Evolutionary conservation across 2,113 vertebrate species (phyloP).

Genomic region (Crotophaga sulcirostris): DNA sequence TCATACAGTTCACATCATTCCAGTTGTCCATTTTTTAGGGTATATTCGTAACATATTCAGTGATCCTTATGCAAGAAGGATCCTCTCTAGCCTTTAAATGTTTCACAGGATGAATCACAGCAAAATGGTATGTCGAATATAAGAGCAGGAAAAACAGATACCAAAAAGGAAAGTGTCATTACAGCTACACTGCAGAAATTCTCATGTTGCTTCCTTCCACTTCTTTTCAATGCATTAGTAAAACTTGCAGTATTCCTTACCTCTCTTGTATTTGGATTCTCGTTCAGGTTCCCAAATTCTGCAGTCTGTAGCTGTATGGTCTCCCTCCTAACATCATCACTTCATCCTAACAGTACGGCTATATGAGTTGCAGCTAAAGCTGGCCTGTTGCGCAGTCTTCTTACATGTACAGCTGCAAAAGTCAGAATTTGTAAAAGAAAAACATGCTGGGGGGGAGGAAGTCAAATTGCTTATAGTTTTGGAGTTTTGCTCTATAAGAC

Average conservation of each 20-base stretch:
- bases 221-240: background rate
- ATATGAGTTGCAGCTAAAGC: background rate
- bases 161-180: background rate
- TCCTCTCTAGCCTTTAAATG: background rate
- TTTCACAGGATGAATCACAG: background rate
- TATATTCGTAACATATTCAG: background rate
- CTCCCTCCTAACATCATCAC: too few species aligned
- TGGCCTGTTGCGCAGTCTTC: background rate
- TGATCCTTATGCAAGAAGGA: background rate
- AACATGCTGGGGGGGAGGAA: background rate
- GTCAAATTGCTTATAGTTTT: background rate
- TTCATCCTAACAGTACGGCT: background rate
- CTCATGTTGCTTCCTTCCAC: background rate
- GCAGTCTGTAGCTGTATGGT: background rate
- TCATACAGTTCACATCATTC: fast-evolving
- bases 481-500: background rate
- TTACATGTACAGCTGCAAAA: background rate
- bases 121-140: background rate
- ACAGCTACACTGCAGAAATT: background rate
- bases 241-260: background rate
- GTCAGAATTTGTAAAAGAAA: background rate
- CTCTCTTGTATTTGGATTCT: background rate
- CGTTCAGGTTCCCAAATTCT: background rate
- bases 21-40: background rate
- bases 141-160: background rate